These are phyloP conservation scores for Catalaphyllia jardinei DNA, from an alignment of 64 coral and sea anemone species.

Conservation along the genomic window DNA sequence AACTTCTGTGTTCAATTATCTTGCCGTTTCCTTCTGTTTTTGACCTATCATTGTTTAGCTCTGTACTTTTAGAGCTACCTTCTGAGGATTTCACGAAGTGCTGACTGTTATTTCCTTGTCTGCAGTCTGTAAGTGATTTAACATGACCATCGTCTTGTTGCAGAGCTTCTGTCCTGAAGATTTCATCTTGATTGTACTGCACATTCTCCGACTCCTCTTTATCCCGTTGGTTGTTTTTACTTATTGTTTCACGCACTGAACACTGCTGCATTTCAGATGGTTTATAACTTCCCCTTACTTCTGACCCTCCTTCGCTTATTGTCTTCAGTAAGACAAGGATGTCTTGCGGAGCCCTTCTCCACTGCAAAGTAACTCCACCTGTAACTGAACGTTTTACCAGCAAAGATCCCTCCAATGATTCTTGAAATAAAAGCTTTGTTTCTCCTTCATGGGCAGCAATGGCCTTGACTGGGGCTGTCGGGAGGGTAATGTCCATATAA, in stretches of 20 bases:
- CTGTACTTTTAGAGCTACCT: background rate
- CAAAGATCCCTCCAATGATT: constrained; percentile 24
- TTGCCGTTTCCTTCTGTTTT: background rate
- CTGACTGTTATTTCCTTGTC: background rate
- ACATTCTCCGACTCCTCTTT: background rate
- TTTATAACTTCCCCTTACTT: background rate
- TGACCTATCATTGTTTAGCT: background rate
- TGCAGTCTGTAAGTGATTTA: background rate
- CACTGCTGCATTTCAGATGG: background rate
- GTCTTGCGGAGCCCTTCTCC: background rate
- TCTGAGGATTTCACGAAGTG: background rate
- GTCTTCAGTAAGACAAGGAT: background rate
- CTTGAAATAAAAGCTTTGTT: constrained; percentile 15
- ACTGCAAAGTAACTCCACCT: background rate
- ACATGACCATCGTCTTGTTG: background rate
- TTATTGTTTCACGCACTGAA: background rate
- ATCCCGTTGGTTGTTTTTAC: background rate
- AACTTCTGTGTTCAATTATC: background rate
- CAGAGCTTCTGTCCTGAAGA: background rate
- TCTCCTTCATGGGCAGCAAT: background rate
- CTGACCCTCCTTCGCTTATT: background rate
- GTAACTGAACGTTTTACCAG: background rate
- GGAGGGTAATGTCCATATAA: background rate
- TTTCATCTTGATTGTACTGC: background rate
- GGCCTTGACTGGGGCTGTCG: background rate